Evolutionary conservation across 2,113 vertebrate genomes (phyloP).

Genomic region (Tenebrosternarchus preto): DNA sequence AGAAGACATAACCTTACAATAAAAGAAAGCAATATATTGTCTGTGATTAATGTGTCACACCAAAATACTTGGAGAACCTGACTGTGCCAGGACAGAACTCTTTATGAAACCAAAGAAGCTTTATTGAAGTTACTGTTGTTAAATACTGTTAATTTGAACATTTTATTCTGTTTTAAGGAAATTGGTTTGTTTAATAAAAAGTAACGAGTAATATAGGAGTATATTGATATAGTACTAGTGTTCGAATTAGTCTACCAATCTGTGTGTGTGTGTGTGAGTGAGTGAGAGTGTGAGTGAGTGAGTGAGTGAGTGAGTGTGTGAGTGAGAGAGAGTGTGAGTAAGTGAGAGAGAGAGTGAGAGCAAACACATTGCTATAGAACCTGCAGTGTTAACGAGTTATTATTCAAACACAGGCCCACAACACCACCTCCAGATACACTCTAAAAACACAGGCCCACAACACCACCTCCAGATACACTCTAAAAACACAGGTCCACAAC

Average conservation of each 20-base stretch:
- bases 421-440: slow-evolving; percentile 47
- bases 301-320: slow-evolving; percentile 14
- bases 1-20: too few relatives aligned
- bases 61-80: too few relatives aligned
- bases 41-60: too few relatives aligned
- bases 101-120: too few relatives aligned
- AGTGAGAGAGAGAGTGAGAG: slow-evolving; percentile 3
- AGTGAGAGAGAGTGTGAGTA: slow-evolving; percentile 3
- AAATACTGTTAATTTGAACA: neutral
- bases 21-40: too few relatives aligned
- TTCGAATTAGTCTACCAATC: slow-evolving; percentile 3
- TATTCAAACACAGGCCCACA: slow-evolving; percentile 61
- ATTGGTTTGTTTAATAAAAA: too few relatives aligned
- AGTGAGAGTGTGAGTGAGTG: neutral
- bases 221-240: neutral
- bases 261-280: neutral
- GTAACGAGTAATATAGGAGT: too few relatives aligned
- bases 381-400: slow-evolving; percentile 61
- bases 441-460: too few relatives aligned
- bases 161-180: neutral
- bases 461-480: too few relatives aligned
- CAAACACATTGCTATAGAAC: slow-evolving; percentile 69
- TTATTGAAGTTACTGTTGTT: neutral
- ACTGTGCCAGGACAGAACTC: too few relatives aligned
- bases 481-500: slow-evolving; percentile 49